Evolutionary conservation across 2,888 invertebrate species (phyloP), one percentile per base, ranked within the genome.

Genomic region (Monoplex corrugatus): DNA sequence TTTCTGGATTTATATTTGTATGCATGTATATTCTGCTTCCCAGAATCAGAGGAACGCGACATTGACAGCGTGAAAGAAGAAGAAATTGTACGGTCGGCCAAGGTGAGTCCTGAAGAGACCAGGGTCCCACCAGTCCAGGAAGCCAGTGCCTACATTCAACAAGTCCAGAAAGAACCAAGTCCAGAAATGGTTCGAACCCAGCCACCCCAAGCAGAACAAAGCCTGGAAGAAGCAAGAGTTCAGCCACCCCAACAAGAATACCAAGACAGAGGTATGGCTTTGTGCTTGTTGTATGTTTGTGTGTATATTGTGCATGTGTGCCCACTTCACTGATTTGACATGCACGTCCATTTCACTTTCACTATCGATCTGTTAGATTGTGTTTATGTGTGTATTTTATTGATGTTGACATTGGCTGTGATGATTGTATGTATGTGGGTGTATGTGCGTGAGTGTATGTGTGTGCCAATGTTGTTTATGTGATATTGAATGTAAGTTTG

Each of bases 1-100:
- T n/a, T n/a, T n/a, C n/a, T n/a, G n/a, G n/a, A n/a, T n/a, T n/a
- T n/a, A n/a, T n/a, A n/a, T n/a, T n/a, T n/a, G n/a, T n/a, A n/a
- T n/a, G n/a, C n/a, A n/a, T n/a, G n/a, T n/a, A n/a, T n/a, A n/a
- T n/a, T n/a, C n/a, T n/a, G n/a, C n/a, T n/a, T n/a, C n/a, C 44
- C 91, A 93, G 93, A 92, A 90, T 88, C 92, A 13, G 93, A 93
- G 28, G 92, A 93, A 50, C 87, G 57, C 13, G n/a, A 80, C 19
- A 91, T 80, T 23, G 89, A 89, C 2, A 90, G 92, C 38, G 90
- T 93, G 28, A 90, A 90, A n/a, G 94, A 94, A 82, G 93, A 93
- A 0, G 89, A 91, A 84, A 91, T 94, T 44, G 89, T 91, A 13
- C 86, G 90, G 44, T 91, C 92, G 50, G 87, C 92, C 78, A 93